Evolutionary conservation across 2,888 invertebrate genomes (phyloP).

Genomic region (Drosophila niveifrons): DNA sequence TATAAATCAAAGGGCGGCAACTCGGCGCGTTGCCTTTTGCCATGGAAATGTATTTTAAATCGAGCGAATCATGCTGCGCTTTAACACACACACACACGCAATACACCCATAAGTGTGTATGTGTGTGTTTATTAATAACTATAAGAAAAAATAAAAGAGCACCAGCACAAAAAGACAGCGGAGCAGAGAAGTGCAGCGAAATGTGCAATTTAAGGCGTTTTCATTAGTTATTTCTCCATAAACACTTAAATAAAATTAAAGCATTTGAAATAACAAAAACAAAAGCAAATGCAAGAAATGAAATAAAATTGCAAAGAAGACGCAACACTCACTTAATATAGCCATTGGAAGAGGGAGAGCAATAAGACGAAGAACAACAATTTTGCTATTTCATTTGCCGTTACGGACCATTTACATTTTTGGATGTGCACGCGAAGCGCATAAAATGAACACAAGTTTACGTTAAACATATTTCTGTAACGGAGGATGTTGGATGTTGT

Average conservation of each 20-base stretch:
- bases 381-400: constrained; percentile 75
- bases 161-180: constrained; percentile 1
- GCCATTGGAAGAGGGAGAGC: constrained; percentile 58
- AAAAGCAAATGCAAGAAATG: constrained; percentile 16
- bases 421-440: constrained; percentile 79
- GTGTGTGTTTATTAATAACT: constrained; percentile 73
- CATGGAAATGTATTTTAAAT: constrained; percentile 84
- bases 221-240: constrained; percentile 80
- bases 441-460: constrained; percentile 80
- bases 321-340: constrained; percentile 30
- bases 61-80: constrained; percentile 83
- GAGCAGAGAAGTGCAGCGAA: constrained; percentile 48
- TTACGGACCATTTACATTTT: constrained; percentile 81
- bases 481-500: constrained; percentile 19
- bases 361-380: constrained; percentile 53
- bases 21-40: constrained; percentile 79
- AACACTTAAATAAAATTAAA: constrained; percentile 79
- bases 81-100: constrained; percentile 66
- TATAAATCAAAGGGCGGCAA: constrained; percentile 81
- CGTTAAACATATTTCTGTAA: constrained; percentile 73
- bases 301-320: not conserved
- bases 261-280: constrained; percentile 65
- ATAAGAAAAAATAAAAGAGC: constrained; percentile 32
- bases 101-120: constrained; percentile 21
- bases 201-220: constrained; percentile 74